Evolutionary conservation across 1,140 invertebrate genomes (phyloP).

Genomic region (Condylostylus longicornis): DNA sequence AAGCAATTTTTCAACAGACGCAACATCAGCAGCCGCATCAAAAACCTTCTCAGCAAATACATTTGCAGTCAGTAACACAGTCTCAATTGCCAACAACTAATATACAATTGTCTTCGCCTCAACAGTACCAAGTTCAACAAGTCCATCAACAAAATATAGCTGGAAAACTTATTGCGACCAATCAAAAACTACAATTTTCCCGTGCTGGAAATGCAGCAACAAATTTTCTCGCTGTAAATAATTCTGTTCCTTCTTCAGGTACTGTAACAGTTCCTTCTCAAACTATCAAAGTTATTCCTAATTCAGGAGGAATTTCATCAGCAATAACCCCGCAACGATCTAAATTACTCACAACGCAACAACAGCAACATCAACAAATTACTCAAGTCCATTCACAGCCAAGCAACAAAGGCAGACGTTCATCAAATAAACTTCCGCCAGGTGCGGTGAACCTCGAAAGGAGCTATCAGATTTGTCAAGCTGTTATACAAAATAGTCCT

Average conservation of each 20-base stretch:
- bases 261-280: neutral
- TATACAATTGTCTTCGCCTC: slow-evolving; percentile 7
- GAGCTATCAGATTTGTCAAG: slow-evolving; percentile 91
- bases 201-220: too few species aligned
- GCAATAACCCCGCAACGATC: slow-evolving; percentile 29
- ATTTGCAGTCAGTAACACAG: slow-evolving; percentile 4
- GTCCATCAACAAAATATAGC: neutral
- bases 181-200: slow-evolving; percentile 9
- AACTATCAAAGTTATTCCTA: slow-evolving; percentile 30
- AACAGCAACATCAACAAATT: slow-evolving; percentile 1
- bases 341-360: slow-evolving; percentile 11
- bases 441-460: slow-evolving; percentile 81
- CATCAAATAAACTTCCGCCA: slow-evolving; percentile 56
- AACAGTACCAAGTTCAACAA: slow-evolving; percentile 8
- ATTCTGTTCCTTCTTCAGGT: neutral
- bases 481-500: slow-evolving; percentile 82
- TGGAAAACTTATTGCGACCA: slow-evolving; percentile 9
- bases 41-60: slow-evolving; percentile 14
- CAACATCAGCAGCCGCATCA: slow-evolving; percentile 5
- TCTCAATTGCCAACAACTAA: neutral
- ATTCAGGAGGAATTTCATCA: slow-evolving; percentile 30
- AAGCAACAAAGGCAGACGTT: slow-evolving; percentile 33
- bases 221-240: too few species aligned
- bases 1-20: slow-evolving; percentile 8
- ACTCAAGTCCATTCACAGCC: slow-evolving; percentile 15